Evolutionary conservation across 2,888 invertebrate species (phyloP).

Genomic region (Stenodema calcarata): DNA sequence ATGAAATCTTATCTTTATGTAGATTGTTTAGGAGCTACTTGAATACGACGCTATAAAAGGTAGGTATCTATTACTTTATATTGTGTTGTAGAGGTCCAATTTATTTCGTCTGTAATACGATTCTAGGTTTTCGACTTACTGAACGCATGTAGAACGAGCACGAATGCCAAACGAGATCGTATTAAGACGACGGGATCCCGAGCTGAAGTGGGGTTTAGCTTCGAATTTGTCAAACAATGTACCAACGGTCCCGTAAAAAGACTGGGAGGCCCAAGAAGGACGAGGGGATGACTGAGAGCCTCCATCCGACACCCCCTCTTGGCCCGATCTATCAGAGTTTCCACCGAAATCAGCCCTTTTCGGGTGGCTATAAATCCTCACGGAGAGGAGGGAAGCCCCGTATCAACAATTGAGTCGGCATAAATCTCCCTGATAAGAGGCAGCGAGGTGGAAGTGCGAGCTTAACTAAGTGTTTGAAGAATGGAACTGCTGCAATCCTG

Average conservation of each 20-base stretch:
- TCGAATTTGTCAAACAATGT: neutral
- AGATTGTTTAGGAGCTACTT: too few species aligned
- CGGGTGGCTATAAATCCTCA: neutral
- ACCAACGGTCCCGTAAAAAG: neutral
- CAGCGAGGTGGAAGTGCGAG: neutral
- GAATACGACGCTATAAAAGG: too few species aligned
- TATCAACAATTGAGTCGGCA: constrained; percentile 25
- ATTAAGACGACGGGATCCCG: neutral
- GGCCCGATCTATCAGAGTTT: neutral
- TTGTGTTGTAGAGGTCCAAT: too few species aligned
- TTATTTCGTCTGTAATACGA: too few species aligned
- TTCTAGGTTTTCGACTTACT: too few species aligned
- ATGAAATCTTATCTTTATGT: too few species aligned
- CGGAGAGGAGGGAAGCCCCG: neutral
- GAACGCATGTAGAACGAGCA: too few species aligned
- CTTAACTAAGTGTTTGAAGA: constrained; percentile 13
- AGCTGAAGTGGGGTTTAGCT: neutral
- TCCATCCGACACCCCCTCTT: neutral
- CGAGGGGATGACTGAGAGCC: neutral
- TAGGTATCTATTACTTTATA: too few species aligned
- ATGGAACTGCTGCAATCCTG: neutral
- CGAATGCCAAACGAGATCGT: too few species aligned
- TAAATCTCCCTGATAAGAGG: constrained; percentile 15
- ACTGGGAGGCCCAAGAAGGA: neutral
- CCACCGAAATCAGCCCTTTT: constrained; percentile 17